These are phyloP conservation scores for Prorops nasuta DNA, from an alignment of 1,140 invertebrate genomes.

Conservation along the genomic window DNA sequence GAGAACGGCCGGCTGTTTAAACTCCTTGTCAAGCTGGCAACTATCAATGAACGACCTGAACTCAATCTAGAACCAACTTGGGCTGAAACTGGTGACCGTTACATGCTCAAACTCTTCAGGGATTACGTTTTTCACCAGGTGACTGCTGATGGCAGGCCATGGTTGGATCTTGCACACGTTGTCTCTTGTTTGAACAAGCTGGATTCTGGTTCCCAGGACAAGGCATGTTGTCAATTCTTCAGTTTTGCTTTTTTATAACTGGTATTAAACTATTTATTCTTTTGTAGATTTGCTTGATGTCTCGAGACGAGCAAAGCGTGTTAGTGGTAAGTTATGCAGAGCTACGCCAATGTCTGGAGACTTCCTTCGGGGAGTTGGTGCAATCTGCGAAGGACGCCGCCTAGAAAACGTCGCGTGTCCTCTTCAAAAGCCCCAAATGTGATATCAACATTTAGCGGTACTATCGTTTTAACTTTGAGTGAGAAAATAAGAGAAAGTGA, in stretches of 20 bases:
- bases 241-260: constrained; percentile 3
- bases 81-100: constrained; percentile 96
- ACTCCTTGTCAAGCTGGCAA: constrained; percentile 85
- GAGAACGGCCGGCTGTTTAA: constrained; percentile 93
- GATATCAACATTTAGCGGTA: constrained; percentile 54
- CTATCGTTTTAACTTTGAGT: constrained; percentile 38
- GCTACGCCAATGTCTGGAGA: constrained; percentile 91
- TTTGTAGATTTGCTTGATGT: constrained; percentile 87
- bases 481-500: constrained; percentile 19
- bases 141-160: constrained; percentile 87
- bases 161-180: constrained; percentile 94
- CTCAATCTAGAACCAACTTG: constrained; percentile 90
- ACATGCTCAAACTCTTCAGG: constrained; percentile 96
- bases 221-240: constrained; percentile 59
- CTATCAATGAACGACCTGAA: constrained; percentile 93
- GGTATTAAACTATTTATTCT: background rate
- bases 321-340: constrained; percentile 93
- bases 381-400: constrained; percentile 57
- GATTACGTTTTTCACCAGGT: constrained; percentile 97
- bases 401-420: constrained; percentile 20
- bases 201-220: constrained; percentile 83
- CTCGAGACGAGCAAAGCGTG: constrained; percentile 92
- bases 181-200: constrained; percentile 93
- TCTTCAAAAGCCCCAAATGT: constrained; percentile 35
- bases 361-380: constrained; percentile 83